Base-by-base conservation (phyloP, 53 echinoderm and acorn worm genomes). In the Echinarachnius parma region DNA sequence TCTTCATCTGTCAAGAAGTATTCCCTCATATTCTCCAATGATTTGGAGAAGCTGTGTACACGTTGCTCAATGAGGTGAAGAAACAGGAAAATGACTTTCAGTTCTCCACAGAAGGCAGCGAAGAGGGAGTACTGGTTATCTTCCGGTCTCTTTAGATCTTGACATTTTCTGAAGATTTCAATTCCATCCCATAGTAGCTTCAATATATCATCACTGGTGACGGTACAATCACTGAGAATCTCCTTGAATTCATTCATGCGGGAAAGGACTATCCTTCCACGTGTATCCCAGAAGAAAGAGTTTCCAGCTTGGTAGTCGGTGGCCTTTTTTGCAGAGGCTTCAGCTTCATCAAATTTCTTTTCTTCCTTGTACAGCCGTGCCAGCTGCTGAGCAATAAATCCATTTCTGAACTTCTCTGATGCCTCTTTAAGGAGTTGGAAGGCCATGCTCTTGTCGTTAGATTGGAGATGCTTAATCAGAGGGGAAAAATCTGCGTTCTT, bases 361-460 rank as follows among this genome's bases (percentile, higher is more conserved):
- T 54, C 0, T 5, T 0, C 31, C 27, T 53, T 23, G 55, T 71
- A 54, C 55, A 71, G 31, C 25, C 71, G 71, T 9, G 71, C 71
- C 5, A 71, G 37, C 27, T 71, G 71, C 25, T 71, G 71, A 22
- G 71, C 71, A 9, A 71, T 71, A 3, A 19, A 21, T 4, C 33
- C 53, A 54, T 31, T 52, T 3, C 35, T 55, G 34, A 71, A 55
- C 34, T 11, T 54, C 24, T 71, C 35, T 2, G 55, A 50, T 2
- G 33, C 9, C 14, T 52, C 71, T 18, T 71, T 21, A n/a, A 71
- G 71, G 9, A 71, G 33, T 36, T 54, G 34, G 13, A 53, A 53
- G 11, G 71, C 54, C 19, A 26, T 9, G 13, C 8, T 5, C 58
- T 28, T 45, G 20, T 58, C 25, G 15, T 56, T 34, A 11, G 4